Evolutionary conservation across 2,888 invertebrate species (phyloP).

Genomic region (Monochamus alternatus): DNA sequence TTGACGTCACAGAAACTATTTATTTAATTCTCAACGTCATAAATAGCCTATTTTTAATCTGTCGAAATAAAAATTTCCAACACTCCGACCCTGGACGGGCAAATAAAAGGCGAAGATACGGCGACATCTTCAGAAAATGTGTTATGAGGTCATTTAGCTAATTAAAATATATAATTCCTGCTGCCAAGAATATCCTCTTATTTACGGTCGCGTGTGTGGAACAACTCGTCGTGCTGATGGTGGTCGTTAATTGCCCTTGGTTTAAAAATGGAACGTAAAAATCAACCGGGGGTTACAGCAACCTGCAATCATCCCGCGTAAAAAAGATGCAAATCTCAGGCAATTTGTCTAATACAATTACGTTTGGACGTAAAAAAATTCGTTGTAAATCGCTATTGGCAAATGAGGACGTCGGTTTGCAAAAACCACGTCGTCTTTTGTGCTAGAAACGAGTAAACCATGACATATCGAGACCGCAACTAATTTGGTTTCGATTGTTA

Average conservation of each 20-base stretch:
- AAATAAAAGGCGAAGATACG: too few species aligned
- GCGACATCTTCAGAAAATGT: conserved; percentile 1
- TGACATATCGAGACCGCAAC: conserved; percentile 4
- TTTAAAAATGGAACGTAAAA: background rate
- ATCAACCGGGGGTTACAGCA: background rate
- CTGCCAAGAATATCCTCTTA: too few species aligned
- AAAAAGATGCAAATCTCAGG: conserved; percentile 2
- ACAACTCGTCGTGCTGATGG: too few species aligned
- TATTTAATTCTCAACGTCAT: too few species aligned
- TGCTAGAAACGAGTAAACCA: conserved; percentile 13
- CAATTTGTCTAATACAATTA: conserved; percentile 4
- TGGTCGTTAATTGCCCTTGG: too few species aligned
- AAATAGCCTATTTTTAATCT: too few species aligned
- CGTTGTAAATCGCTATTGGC: too few species aligned
- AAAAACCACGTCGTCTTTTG: background rate
- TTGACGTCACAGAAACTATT: too few species aligned
- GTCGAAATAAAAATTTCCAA: too few species aligned
- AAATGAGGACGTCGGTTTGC: too few species aligned
- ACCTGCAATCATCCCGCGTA: background rate
- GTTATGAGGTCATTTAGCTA: conserved; percentile 19
- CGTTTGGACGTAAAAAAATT: background rate
- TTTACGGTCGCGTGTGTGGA: too few species aligned
- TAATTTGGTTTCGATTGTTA: conserved; percentile 2
- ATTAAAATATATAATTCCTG: conserved; percentile 13
- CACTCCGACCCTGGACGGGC: too few species aligned